These are phyloP conservation scores for Andricus grossulariae DNA, from an alignment of 1,140 invertebrate species.

Conservation along the genomic window DNA sequence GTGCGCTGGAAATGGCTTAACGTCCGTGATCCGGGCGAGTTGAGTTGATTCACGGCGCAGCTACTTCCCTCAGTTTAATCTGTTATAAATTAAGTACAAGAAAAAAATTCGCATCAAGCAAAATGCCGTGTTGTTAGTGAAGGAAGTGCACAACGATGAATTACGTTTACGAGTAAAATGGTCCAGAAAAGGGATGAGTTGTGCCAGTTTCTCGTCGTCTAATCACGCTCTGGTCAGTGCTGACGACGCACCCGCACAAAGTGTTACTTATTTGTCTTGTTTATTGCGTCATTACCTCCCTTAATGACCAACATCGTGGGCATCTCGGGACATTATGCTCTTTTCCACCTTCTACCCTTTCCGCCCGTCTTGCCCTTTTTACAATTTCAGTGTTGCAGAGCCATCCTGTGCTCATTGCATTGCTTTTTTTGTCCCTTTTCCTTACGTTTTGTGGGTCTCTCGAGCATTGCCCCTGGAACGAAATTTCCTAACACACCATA, in stretches of 20 bases:
- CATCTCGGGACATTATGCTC: background rate
- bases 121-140: too few species aligned
- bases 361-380: background rate
- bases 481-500: background rate
- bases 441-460: background rate
- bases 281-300: constrained; percentile 54
- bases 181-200: background rate
- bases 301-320: constrained; percentile 50
- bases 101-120: too few species aligned
- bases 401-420: background rate
- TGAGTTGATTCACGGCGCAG: too few species aligned
- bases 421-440: background rate
- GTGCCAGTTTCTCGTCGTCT: constrained; percentile 24
- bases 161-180: constrained; percentile 11
- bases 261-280: constrained; percentile 45
- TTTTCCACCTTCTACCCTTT: background rate
- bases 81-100: too few species aligned
- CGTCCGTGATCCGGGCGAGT: too few species aligned
- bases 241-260: constrained; percentile 29
- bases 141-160: background rate
- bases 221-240: constrained; percentile 22
- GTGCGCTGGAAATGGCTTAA: too few species aligned
- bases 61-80: too few species aligned
- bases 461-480: background rate
- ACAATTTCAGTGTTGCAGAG: background rate